Evolutionary conservation across 1,140 invertebrate genomes (phyloP).

Genomic region (honey bee (Apis mellifera)): DNA sequence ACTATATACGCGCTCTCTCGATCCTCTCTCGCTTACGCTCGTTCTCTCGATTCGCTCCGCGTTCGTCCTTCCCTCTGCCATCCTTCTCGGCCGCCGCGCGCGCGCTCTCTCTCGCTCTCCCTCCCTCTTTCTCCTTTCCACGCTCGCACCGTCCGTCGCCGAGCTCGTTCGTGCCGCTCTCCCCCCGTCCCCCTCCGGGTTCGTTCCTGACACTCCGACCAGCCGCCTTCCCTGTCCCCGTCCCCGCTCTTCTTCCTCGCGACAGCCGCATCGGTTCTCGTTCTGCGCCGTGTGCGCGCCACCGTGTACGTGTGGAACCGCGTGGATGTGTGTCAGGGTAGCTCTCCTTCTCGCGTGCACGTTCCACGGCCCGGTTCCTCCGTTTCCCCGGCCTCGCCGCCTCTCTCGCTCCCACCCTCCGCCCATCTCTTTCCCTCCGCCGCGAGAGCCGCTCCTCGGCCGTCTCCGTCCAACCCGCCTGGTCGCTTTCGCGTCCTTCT

Average conservation of each 20-base stretch:
- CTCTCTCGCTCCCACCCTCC: neutral
- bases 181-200: neutral
- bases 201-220: conserved; percentile 61
- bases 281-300: conserved; percentile 7
- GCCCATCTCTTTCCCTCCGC: conserved; percentile 26
- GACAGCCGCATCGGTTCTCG: conserved; percentile 65
- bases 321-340: conserved; percentile 21
- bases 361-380: conserved; percentile 26
- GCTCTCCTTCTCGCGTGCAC: conserved; percentile 40
- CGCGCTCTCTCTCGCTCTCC: neutral
- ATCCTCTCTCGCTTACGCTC: conserved; percentile 41
- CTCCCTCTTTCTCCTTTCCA: neutral
- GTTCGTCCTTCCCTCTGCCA: neutral
- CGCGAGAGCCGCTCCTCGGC: conserved; percentile 5
- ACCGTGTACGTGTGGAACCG: neutral
- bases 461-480: conserved; percentile 7
- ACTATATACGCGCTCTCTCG: neutral
- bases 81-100: too few relatives aligned
- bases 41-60: conserved; percentile 52
- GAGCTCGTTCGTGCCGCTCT: conserved; percentile 33
- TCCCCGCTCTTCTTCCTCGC: conserved; percentile 46
- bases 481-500: conserved; percentile 36
- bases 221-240: conserved; percentile 17
- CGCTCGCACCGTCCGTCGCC: neutral
- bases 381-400: conserved; percentile 17